phyloP scores from a whole-genome alignment of 2,797 vertebrate genomes.

The Vultur gryphus region DNA sequence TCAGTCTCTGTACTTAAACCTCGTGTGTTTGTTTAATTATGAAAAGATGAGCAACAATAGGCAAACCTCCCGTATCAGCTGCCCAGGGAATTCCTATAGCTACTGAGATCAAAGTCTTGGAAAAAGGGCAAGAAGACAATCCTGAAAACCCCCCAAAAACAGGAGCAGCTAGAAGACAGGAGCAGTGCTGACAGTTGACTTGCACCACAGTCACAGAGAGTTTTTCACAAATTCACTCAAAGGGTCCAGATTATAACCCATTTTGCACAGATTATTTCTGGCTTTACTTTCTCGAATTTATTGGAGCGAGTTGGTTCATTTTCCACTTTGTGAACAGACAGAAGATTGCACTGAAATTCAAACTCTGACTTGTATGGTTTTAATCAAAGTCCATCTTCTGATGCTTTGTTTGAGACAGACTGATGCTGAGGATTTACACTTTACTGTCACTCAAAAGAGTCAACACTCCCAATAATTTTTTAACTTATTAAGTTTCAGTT shows the following conservation, averaged over 20 bases:
- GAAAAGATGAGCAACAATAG: neutral
- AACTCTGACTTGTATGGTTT: neutral
- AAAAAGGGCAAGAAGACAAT: neutral
- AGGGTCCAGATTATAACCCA: neutral
- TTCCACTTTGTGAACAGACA: neutral
- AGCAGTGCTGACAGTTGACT: neutral
- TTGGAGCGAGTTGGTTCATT: neutral
- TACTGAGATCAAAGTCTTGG: neutral
- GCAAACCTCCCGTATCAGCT: accelerated
- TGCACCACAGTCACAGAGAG: neutral
- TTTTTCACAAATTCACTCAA: neutral
- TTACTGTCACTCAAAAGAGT: neutral
- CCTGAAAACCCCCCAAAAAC: neutral
- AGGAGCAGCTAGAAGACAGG: neutral
- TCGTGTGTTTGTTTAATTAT: neutral
- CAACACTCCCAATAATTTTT: neutral
- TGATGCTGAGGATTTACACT: neutral
- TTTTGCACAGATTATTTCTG: neutral
- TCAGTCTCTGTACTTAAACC: neutral
- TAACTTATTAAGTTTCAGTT: neutral
- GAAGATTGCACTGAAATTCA: neutral
- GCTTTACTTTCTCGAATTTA: neutral
- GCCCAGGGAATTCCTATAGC: neutral
- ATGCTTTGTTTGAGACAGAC: neutral
- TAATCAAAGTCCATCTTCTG: neutral